Conservation (phyloP, 2,888 invertebrate species). For the Phrixothrix hirtus region DNA sequence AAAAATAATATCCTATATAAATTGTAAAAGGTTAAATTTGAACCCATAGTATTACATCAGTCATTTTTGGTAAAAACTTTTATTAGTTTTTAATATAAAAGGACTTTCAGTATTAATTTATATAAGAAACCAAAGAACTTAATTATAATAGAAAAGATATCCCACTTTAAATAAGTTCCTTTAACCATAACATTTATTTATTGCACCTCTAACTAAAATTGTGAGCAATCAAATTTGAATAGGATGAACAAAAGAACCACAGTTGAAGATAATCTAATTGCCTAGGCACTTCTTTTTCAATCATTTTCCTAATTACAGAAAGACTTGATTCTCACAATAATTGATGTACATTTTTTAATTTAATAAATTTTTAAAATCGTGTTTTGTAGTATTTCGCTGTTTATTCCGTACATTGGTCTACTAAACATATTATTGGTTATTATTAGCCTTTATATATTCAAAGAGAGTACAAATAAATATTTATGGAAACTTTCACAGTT, state of each 20-base stretch:
- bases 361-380: constrained; percentile 17
- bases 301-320: constrained; percentile 8
- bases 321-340: neutral
- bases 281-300: constrained; percentile 10
- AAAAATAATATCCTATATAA: constrained; percentile 4
- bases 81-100: too few species aligned
- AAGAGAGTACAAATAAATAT: too few species aligned
- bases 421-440: constrained; percentile 18
- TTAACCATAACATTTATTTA: too few species aligned
- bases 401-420: constrained; percentile 19
- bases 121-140: too few species aligned
- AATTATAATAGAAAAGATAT: too few species aligned
- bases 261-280: constrained; percentile 24
- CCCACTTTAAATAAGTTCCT: too few species aligned
- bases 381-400: constrained; percentile 20
- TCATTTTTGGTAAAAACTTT: too few species aligned
- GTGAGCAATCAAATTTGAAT: too few species aligned
- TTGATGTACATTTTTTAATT: neutral
- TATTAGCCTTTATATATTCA: constrained; percentile 26
- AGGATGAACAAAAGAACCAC: constrained; percentile 22
- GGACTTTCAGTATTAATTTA: too few species aligned
- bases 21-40: constrained; percentile 1
- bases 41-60: neutral
- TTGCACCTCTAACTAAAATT: too few species aligned
- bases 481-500: too few species aligned